phyloP scores from a whole-genome alignment of 2,113 vertebrate species.

The Ancistrus triradiatus region DNA sequence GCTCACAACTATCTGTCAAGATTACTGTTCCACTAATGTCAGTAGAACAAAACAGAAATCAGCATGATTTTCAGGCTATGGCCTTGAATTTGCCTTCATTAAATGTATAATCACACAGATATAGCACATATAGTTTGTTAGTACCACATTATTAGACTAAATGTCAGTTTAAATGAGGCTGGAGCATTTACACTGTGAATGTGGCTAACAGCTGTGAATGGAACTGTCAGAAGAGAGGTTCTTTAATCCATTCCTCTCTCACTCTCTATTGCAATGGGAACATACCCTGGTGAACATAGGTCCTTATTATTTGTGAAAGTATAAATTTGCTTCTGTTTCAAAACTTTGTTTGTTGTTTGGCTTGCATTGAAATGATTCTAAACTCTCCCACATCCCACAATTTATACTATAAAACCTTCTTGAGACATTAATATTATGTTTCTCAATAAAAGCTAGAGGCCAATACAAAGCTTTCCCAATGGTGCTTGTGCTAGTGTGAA shows the following conservation, averaged over 20 bases:
- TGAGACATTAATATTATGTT: conserved; percentile 20
- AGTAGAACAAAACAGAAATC: too few species aligned
- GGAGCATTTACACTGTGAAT: conserved; percentile 4
- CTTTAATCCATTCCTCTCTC: conserved; percentile 2
- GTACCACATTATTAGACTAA: too few species aligned
- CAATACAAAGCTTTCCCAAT: too few species aligned
- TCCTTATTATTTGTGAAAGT: conserved; percentile 15
- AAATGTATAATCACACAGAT: too few species aligned
- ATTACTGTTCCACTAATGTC: too few species aligned
- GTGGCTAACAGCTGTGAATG: conserved; percentile 6
- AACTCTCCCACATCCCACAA: conserved; percentile 8
- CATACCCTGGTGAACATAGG: not conserved
- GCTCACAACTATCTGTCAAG: too few species aligned
- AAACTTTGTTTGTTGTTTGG: conserved; percentile 21
- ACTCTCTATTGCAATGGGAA: conserved; percentile 11
- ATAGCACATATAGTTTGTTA: too few species aligned
- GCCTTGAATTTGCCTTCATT: too few species aligned
- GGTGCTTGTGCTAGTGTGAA: too few species aligned
- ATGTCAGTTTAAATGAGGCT: not conserved
- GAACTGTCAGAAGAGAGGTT: not conserved
- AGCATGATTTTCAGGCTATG: too few species aligned
- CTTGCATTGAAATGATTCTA: not conserved
- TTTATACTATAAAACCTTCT: not conserved
- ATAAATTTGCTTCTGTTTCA: conserved; percentile 29
- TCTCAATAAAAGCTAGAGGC: not conserved